Base-by-base conservation (phyloP, 2,888 invertebrate species). In the Pollenia labialis region DNA sequence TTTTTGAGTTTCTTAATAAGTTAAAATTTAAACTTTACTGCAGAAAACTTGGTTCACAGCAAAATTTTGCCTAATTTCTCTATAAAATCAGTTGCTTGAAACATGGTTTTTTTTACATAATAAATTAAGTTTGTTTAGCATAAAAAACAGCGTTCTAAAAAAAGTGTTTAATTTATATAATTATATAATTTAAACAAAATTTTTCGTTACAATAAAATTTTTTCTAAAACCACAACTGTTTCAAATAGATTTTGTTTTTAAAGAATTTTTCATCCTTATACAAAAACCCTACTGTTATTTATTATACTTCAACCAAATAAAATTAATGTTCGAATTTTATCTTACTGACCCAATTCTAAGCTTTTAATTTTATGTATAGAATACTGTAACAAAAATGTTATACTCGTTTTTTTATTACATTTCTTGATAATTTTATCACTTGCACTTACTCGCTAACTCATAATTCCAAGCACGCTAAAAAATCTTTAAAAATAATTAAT, bases 361-460 rank as follows among this genome's bases (percentile, higher is more conserved):
- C 42, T 42, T 75, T 62, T 64, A 68, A n/a, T 58, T 60, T 71
- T 60, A 48, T 44, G n/a, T n/a, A 60, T 60, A 60, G 48, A 80
- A 16, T 46, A 62, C 23, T 54, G 8, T 0, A n/a, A 54, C 10
- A 50, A 42, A n/a, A 42, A 48, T 54, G 11, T 60, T 50, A 14
- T 42, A 16, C 12, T 48, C 16, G 4, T 14, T 81, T 58, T 80
- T 58, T 80, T 58, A 64, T 81, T 81, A 80, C 58, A 32, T 32
- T 76, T 85, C 52, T 60, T 81, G 64, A 81, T 68, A 77, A 77
- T 58, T 81, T 50, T 66, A 76, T 72, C 69, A 85, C 71, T 81
- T 72, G 12, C 58, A 56, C 40, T 46, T 16, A 3, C 8, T 44
- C 11, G 18, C 12, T 12, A 16, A 4, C 16, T 58, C 2, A 6